A percentile compares a stretch with the other conserved stretches of the same genome.
Conservation (phyloP, 2,797 vertebrate genomes). For the Chiloscyllium punctatum region DNA sequence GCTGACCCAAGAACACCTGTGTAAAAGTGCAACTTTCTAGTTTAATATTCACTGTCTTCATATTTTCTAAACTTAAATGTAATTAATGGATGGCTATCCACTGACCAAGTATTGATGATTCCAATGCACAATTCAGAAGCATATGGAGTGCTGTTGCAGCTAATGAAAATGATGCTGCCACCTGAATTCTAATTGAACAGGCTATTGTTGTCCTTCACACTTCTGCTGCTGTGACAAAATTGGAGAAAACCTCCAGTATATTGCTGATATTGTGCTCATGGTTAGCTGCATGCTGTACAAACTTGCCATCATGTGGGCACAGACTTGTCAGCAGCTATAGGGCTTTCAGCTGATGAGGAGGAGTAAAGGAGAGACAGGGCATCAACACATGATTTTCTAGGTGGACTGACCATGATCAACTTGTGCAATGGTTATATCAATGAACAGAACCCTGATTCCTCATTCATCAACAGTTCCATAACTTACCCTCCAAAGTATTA, state of each 20-base stretch:
- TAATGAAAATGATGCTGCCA: too few relatives aligned
- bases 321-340: too few relatives aligned
- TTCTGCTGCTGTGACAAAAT: background rate
- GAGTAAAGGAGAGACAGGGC: too few relatives aligned
- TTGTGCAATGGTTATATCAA: too few relatives aligned
- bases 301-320: too few relatives aligned
- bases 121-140: background rate
- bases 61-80: background rate
- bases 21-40: background rate
- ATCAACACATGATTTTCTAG: too few relatives aligned
- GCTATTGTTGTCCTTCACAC: background rate
- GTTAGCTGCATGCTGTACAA: background rate
- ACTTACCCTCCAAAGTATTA: too few relatives aligned
- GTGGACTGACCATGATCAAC: too few relatives aligned
- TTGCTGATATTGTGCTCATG: background rate
- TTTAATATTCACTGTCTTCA: background rate
- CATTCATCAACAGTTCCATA: too few relatives aligned
- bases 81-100: background rate
- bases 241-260: background rate
- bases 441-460: too few relatives aligned
- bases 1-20: background rate
- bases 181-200: background rate
- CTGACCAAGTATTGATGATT: background rate
- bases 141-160: background rate
- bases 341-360: too few relatives aligned